phyloP scores from a whole-genome alignment of 1,140 invertebrate species.

The Zaprionus taronus region DNA sequence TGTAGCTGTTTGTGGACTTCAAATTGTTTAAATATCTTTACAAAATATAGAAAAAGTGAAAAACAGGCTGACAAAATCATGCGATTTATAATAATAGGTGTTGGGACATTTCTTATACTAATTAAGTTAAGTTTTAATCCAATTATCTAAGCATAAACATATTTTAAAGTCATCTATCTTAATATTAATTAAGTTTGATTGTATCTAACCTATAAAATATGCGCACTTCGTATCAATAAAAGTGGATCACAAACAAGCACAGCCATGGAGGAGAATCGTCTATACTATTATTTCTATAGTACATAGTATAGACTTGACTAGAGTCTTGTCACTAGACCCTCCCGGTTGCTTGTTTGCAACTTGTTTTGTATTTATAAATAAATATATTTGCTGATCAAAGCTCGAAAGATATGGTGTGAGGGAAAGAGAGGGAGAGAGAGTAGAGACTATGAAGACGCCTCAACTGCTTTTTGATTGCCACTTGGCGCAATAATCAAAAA shows the following conservation, averaged over 20 bases:
- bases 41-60: not conserved
- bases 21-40: not conserved
- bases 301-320: too few species aligned
- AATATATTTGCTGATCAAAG: constrained; percentile 25
- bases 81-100: too few species aligned
- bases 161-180: not conserved
- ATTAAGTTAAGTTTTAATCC: too few species aligned
- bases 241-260: not conserved
- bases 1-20: not conserved
- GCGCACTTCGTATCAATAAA: not conserved
- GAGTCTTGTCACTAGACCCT: too few species aligned
- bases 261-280: not conserved
- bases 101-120: too few species aligned
- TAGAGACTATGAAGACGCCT: not conserved
- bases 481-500: constrained; percentile 25
- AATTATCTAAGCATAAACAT: not conserved
- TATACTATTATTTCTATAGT: too few species aligned
- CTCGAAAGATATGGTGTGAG: not conserved
- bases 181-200: not conserved
- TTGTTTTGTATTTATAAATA: constrained; percentile 8
- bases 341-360: not conserved
- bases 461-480: constrained; percentile 8
- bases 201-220: not conserved
- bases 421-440: too few species aligned
- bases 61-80: not conserved